Evolutionary conservation across 2,113 vertebrate species (phyloP).

Genomic region (Tragelaphus strepsiceros): DNA sequence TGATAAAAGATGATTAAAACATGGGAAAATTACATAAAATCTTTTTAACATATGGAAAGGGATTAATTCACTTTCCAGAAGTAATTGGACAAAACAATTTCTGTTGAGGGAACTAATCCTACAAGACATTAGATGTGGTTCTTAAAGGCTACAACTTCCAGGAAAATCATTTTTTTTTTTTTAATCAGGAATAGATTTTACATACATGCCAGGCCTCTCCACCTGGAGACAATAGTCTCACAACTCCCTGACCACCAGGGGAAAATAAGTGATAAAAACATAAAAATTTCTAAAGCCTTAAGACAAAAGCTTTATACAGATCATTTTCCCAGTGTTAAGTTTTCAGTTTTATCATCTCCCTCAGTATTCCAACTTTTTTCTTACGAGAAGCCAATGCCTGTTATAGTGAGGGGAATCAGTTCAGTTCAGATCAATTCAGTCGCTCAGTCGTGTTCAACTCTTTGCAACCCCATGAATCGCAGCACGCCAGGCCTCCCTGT

Average conservation of each 20-base stretch:
- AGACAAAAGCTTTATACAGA: background rate
- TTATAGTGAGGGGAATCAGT: background rate
- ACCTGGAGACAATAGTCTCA: background rate
- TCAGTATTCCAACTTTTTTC: background rate
- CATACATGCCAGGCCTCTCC: fast-evolving
- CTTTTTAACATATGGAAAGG: background rate
- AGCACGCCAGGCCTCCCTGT: too few relatives aligned
- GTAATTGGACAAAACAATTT: background rate
- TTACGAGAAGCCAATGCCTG: background rate
- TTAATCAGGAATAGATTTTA: background rate
- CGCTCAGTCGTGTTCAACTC: too few relatives aligned
- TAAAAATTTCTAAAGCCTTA: background rate
- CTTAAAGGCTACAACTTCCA: background rate
- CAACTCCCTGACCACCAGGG: background rate
- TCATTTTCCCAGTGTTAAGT: background rate
- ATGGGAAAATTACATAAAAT: background rate
- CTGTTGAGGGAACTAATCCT: background rate
- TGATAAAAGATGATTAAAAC: background rate
- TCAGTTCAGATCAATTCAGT: too few relatives aligned
- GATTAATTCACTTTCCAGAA: background rate
- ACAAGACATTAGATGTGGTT: background rate
- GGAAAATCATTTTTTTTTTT: background rate
- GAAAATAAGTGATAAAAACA: background rate
- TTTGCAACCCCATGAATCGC: too few relatives aligned
- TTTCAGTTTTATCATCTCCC: background rate